These are phyloP conservation scores for Gryllus longicercus DNA, from an alignment of 2,888 invertebrate species.

Conservation along the genomic window DNA sequence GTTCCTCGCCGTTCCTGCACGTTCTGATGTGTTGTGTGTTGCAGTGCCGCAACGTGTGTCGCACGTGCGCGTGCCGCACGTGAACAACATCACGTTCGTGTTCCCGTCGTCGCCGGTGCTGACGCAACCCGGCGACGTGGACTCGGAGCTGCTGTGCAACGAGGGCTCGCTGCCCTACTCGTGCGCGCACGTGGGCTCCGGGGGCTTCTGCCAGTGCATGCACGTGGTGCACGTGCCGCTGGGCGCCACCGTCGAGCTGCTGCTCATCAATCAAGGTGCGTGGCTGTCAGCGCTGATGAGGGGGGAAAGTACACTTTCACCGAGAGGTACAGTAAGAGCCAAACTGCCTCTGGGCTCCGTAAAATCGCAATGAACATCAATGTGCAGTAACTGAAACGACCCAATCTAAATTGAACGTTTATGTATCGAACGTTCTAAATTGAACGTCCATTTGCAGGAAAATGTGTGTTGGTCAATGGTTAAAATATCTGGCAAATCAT, in stretches of 20 bases:
- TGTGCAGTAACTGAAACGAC: too few species aligned
- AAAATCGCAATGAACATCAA: too few species aligned
- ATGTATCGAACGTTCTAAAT: too few species aligned
- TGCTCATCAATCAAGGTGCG: slow-evolving; percentile 72
- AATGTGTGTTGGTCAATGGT: too few species aligned
- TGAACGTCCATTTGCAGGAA: too few species aligned
- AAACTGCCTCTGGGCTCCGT: too few species aligned
- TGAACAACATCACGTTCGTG: slow-evolving; percentile 71
- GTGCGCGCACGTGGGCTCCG: slow-evolving; percentile 29
- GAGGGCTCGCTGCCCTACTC: slow-evolving; percentile 37
- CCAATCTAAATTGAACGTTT: too few species aligned
- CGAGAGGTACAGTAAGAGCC: too few species aligned
- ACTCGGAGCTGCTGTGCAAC: slow-evolving; percentile 39
- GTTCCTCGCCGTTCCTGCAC: too few species aligned
- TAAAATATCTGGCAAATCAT: too few species aligned
- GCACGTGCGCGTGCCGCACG: slow-evolving; percentile 54
- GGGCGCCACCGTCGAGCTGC: slow-evolving; percentile 67
- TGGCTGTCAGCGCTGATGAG: not conserved
- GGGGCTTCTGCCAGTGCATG: slow-evolving; percentile 63
- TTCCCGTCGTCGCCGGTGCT: slow-evolving; percentile 75
- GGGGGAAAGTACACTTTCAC: too few species aligned
- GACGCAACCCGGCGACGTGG: slow-evolving; percentile 64
- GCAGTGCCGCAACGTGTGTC: slow-evolving; percentile 18
- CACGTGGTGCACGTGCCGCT: slow-evolving; percentile 66
- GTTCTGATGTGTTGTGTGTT: not conserved